These are phyloP conservation scores for Pogonocherus hispidulus DNA, from an alignment of 2,888 invertebrate species.

Conservation along the genomic window DNA sequence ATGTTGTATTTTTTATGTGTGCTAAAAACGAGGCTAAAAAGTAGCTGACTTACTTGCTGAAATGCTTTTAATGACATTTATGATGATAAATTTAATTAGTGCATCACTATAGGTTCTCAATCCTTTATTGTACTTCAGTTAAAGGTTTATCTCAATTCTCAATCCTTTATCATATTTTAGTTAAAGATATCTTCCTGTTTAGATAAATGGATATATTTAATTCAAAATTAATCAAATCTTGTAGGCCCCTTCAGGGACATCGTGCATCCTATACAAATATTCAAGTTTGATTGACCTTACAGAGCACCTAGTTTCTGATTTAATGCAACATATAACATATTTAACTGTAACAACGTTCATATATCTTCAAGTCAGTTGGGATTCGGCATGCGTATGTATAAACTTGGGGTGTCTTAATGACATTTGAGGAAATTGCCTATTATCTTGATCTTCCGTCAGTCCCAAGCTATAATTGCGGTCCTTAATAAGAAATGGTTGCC, in stretches of 20 bases:
- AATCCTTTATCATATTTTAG: no score
- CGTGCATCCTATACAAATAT: background rate
- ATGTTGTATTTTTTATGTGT: no score
- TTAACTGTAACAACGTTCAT: background rate
- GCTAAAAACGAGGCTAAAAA: no score
- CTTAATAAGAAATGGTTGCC: background rate
- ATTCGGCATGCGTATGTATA: conserved; percentile 13
- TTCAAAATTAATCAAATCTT: background rate
- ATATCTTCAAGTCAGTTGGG: background rate
- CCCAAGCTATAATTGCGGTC: conserved; percentile 5
- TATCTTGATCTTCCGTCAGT: conserved; percentile 1
- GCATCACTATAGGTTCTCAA: no score
- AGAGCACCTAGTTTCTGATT: background rate
- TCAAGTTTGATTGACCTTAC: background rate
- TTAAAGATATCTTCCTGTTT: no score
- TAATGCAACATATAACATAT: background rate
- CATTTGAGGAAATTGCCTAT: conserved; percentile 15
- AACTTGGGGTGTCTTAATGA: conserved; percentile 3
- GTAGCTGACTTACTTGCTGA: no score
- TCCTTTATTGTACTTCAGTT: no score
- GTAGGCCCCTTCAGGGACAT: background rate
- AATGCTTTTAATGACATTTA: no score
- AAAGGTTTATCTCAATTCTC: no score
- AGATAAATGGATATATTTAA: no score
- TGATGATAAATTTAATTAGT: no score